Conservation (phyloP, 2,113 vertebrate species). For the Oxyruncus cristatus region DNA sequence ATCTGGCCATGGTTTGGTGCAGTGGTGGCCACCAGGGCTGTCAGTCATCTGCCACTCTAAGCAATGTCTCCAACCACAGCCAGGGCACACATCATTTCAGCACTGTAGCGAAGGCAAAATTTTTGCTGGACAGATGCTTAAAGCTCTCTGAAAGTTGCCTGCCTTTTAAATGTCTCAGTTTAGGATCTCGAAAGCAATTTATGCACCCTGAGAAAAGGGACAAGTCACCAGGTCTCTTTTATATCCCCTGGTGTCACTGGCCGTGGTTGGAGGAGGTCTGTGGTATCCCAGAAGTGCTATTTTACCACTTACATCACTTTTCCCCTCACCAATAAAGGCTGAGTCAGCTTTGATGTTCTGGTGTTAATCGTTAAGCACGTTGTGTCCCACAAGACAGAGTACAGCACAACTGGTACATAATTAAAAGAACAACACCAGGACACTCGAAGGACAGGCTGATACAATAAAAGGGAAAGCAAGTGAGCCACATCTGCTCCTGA, state of each 20-base stretch:
- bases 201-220: not conserved
- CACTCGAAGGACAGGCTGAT: not conserved
- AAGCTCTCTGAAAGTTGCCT: not conserved
- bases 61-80: not conserved
- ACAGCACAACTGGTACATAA: not conserved
- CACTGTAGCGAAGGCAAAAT: not conserved
- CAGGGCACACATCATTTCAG: not conserved
- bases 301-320: not conserved
- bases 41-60: not conserved
- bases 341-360: slow-evolving; percentile 28
- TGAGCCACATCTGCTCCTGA: not conserved
- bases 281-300: not conserved
- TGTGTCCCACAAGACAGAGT: slow-evolving; percentile 7
- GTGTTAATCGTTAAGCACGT: slow-evolving; percentile 25
- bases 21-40: not conserved
- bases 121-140: not conserved
- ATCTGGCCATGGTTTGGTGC: not conserved
- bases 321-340: not conserved
- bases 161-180: not conserved
- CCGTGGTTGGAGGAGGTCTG: not conserved
- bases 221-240: not conserved
- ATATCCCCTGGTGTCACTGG: not conserved
- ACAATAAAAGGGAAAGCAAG: not conserved
- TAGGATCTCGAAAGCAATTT: not conserved
- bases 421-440: slow-evolving; percentile 18